phyloP scores from a whole-genome alignment of 2,888 invertebrate genomes.

The Flexamia atlantica region DNA sequence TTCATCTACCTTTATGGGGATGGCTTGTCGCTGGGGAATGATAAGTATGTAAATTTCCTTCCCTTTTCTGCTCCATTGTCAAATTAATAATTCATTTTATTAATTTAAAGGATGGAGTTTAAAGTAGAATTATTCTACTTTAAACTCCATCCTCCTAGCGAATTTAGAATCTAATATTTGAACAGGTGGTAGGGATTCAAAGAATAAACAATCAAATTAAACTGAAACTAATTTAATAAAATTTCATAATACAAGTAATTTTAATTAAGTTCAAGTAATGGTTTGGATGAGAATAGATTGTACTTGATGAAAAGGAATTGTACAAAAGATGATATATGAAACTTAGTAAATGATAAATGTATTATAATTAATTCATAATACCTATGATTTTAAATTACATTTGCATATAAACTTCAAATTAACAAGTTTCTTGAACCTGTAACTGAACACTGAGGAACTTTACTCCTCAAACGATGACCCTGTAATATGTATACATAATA shows the following conservation, averaged over 20 bases:
- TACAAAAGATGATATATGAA: slow-evolving; percentile 10
- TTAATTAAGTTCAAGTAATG: background rate
- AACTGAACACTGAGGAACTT: background rate
- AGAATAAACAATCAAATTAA: no score
- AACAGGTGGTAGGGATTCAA: no score
- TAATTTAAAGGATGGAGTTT: no score
- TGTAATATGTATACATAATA: background rate
- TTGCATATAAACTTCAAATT: background rate
- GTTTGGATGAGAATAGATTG: background rate
- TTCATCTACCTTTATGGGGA: no score
- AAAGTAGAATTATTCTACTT: no score
- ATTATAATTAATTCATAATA: background rate
- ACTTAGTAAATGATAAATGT: background rate
- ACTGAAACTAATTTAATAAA: slow-evolving; percentile 27
- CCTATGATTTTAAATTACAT: background rate
- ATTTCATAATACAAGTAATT: slow-evolving; percentile 3
- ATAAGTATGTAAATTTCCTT: no score
- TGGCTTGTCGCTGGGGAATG: no score
- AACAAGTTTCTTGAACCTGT: background rate
- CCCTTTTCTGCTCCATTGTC: no score
- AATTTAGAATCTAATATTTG: no score
- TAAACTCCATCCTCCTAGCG: no score
- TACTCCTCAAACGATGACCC: background rate
- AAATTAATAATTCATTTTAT: no score
- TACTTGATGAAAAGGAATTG: background rate